A percentile compares a stretch with the other conserved stretches of the same genome.
phyloP scores from a whole-genome alignment of 1,140 invertebrate genomes.

The Bombyx mandarina region DNA sequence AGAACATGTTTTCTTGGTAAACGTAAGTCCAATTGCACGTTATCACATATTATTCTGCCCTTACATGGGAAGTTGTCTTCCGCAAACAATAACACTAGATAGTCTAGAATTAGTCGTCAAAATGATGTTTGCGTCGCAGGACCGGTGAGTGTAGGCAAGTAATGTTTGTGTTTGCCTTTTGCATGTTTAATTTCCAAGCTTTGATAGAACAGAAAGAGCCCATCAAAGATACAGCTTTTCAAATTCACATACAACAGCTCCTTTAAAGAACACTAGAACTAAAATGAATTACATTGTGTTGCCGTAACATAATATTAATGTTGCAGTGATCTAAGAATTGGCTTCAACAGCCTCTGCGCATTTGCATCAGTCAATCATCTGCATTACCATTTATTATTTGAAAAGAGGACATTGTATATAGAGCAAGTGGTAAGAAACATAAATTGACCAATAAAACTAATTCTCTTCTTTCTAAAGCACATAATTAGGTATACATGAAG shows the following conservation, averaged over 20 bases:
- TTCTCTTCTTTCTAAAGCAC: no score
- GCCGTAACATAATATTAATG: no score
- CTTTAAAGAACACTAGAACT: no score
- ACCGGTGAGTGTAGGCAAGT: slow-evolving; percentile 50
- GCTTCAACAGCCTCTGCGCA: slow-evolving; percentile 84
- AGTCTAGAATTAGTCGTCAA: slow-evolving; percentile 37
- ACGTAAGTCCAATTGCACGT: slow-evolving; percentile 80
- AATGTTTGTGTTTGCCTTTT: slow-evolving; percentile 6
- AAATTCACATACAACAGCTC: no score
- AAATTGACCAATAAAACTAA: no score
- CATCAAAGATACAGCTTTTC: no score
- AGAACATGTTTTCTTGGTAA: slow-evolving; percentile 71
- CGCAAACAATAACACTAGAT: slow-evolving; percentile 70
- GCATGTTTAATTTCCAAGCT: no score
- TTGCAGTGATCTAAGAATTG: slow-evolving; percentile 74
- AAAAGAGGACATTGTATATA: slow-evolving; percentile 74
- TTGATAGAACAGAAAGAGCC: no score
- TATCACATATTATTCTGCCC: slow-evolving; percentile 79
- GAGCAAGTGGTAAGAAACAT: slow-evolving; percentile 75
- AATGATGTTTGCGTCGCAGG: slow-evolving; percentile 28
- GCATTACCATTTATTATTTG: slow-evolving; percentile 83
- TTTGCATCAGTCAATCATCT: slow-evolving; percentile 87
- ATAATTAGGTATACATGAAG: no score
- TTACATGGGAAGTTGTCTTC: slow-evolving; percentile 68
- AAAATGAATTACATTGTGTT: no score